phyloP scores from a whole-genome alignment of 2,113 vertebrate species.

The Podarcis raffonei region DNA sequence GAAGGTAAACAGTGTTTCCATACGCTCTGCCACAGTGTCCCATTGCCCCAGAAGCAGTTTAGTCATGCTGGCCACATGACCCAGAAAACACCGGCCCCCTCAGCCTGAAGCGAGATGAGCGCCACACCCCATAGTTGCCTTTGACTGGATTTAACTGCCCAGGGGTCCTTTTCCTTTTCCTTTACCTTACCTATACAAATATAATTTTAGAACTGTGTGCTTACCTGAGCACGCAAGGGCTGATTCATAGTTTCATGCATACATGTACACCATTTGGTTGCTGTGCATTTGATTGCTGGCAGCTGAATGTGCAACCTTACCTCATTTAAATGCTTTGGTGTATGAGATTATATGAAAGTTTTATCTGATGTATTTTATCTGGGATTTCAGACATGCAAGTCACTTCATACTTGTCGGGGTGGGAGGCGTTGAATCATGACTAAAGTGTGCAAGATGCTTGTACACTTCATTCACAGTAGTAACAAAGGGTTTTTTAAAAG shows the following conservation, averaged over 20 bases:
- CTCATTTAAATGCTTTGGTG: neutral
- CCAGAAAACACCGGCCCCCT: too few relatives aligned
- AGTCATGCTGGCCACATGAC: too few relatives aligned
- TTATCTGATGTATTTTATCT: neutral
- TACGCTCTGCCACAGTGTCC: too few relatives aligned
- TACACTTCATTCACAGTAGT: constrained; percentile 29
- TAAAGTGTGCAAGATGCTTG: constrained; percentile 35
- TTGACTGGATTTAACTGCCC: too few relatives aligned
- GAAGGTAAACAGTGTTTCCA: too few relatives aligned
- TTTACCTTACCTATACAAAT: neutral
- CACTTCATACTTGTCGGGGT: neutral
- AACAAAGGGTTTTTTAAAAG: neutral
- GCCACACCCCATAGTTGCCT: too few relatives aligned
- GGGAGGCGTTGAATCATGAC: neutral
- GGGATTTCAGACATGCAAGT: neutral
- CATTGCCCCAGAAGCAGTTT: too few relatives aligned
- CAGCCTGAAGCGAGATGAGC: too few relatives aligned
- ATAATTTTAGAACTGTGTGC: neutral
- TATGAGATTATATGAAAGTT: neutral
- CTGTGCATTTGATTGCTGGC: constrained; percentile 13
- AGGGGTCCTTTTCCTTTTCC: too few relatives aligned
- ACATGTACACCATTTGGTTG: constrained; percentile 48
- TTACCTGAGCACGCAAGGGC: neutral
- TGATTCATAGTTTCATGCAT: constrained; percentile 33
- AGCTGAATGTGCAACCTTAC: constrained; percentile 17